Evolutionary conservation across 2,113 vertebrate species (phyloP), one percentile per base, ranked within the genome.

Genomic region (Mugil cephalus): DNA sequence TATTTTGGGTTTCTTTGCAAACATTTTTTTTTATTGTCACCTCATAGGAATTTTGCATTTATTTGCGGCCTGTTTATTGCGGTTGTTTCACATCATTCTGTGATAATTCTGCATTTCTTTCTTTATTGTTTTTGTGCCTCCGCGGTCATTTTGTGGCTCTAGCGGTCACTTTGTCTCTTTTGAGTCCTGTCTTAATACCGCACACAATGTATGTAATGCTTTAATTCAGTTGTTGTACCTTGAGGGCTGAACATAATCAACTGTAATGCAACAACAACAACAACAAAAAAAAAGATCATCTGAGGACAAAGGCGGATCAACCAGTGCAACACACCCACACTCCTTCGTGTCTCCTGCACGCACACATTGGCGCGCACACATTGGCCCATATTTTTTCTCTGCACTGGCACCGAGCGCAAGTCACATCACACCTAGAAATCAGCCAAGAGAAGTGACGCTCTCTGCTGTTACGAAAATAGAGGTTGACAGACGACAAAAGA

Each of bases 211-310:
- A 35, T 39, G 34, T 24, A 17, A 2, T 70, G 58, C 10, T 65
- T 55, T 65, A 24, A 68, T 73, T 80, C 35, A 43, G 43, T 15
- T 74, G 34, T 34, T 65, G 42, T 47, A 77, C 69, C 84, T 82
- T 2, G 13, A 80, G 83, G 85, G 84, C 77, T 50, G 15, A 83
- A 82, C 73, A 79, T 69, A 76, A 83, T 85, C 52, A 78, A 73
- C 39, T 56, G 34, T 50, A 70, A 79, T 47, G 63, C 36, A 64
- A 62, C n/a, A n/a, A n/a, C n/a, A n/a, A n/a, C n/a, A n/a, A n/a
- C n/a, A 71, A 81, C 42, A 84, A 48, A 52, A 47, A 63, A 70
- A 40, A 82, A 24, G 74, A 82, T 64, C 79, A 83, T 78, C 54
- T 55, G 48, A 89, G 85, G 83, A 85, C 85, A 82, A 69, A 50